Evolutionary conservation across 2,888 invertebrate genomes (phyloP).

Genomic region (Autographa gamma): DNA sequence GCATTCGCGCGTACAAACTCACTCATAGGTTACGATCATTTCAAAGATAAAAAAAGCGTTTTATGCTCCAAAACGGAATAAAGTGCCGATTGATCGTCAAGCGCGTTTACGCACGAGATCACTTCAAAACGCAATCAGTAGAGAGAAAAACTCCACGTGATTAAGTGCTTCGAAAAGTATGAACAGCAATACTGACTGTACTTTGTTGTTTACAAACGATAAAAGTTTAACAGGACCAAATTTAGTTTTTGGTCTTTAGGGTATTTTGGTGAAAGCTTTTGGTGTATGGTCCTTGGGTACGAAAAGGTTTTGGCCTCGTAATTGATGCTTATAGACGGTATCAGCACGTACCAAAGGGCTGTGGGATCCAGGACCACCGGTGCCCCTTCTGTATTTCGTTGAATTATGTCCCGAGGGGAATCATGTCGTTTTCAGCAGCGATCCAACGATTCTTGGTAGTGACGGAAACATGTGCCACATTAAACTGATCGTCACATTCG

Average conservation of each 20-base stretch:
- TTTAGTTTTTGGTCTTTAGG: slow-evolving; percentile 7
- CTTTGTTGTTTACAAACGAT: slow-evolving; percentile 21
- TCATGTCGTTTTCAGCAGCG: not conserved
- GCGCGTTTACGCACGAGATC: slow-evolving; percentile 42
- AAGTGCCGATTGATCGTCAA: slow-evolving; percentile 26
- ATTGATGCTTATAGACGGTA: not conserved
- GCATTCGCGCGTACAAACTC: not conserved
- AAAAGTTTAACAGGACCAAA: slow-evolving; percentile 15
- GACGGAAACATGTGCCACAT: not conserved
- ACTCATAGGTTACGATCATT: not conserved
- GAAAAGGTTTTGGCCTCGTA: not conserved
- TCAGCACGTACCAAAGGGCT: not conserved
- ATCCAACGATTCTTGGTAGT: not conserved
- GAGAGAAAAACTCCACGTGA: slow-evolving; percentile 22
- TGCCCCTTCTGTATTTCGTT: not conserved
- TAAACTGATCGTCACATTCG: not conserved
- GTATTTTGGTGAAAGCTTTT: not conserved
- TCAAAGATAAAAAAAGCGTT: slow-evolving; percentile 5
- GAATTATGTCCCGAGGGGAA: slow-evolving; percentile 8
- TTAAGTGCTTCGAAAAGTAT: slow-evolving; percentile 34
- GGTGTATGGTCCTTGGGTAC: not conserved
- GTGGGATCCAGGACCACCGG: not conserved
- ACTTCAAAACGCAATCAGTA: slow-evolving; percentile 47
- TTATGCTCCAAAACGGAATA: slow-evolving; percentile 8
- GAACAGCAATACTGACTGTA: slow-evolving; percentile 15